Base-by-base conservation (phyloP, 2,797 vertebrate species). In the Enteromius thamalakanensis region DNA sequence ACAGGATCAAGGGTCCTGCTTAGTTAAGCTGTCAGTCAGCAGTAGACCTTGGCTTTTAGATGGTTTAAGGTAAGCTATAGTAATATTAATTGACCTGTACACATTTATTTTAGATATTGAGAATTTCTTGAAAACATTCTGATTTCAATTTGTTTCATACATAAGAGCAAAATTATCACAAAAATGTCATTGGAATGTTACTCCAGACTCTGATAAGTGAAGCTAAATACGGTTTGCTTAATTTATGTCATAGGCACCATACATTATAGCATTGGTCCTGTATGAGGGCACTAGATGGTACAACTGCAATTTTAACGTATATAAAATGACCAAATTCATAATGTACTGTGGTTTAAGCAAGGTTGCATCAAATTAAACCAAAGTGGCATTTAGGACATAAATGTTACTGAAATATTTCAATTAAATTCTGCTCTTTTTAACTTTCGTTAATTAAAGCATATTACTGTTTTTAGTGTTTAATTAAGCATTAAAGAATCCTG, bases 11-110 rank as follows among this genome's bases (percentile, higher is more conserved):
- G 53, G 78, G 51, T 49, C 55, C 72, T 62, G 12, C 58, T 78
- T 51, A 15, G n/a, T 55, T 68, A 45, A 51, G 17, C 60, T 82
- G 69, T 80, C 84, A 83, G n/a, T 86, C 69, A 75, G 37, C 2
- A n/a, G 29, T 40, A 32, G 29, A 42, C 68, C 2, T 21, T 77
- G n/a, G 34, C 5, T 64, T 76, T 26, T 51, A 64, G 19, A 37
- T 37, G 21, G 29, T n/a, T 17, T 26, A 26, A 32, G 26, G 37
- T 51, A 26, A 70, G 42, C n/a, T 64, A 12, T 42, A 8, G 45
- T 76, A 75, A 45, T 55, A 55, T 65, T 29, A 17, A 17, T 76
- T 40, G 17, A 45, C n/a, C 10, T 53, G 45, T 37, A 4, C 45
- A 7, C 29, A 34, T 34, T 40, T 49, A 2, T 32, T 81, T 64